Conservation (phyloP, 2,113 vertebrate genomes). For the Corythaixoides concolor region DNA sequence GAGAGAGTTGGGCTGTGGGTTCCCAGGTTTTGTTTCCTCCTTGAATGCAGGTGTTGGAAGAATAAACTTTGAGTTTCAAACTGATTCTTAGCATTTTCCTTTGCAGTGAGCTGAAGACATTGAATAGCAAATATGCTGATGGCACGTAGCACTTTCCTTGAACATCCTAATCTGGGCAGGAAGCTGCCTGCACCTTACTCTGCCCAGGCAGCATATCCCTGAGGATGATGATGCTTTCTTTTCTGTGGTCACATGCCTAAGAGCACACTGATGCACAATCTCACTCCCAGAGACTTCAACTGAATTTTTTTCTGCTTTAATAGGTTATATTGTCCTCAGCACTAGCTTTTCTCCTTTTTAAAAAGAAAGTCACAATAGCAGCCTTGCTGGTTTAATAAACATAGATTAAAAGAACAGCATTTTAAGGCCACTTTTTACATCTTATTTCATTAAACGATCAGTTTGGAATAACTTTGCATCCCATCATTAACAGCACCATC, state of each 20-base stretch:
- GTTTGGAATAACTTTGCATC: background rate
- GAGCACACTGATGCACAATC: background rate
- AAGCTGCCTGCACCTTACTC: fast-evolving
- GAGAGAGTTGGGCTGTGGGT: fast-evolving
- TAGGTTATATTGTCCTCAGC: background rate
- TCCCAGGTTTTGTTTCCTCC: background rate
- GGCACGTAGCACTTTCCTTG: background rate
- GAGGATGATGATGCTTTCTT: background rate
- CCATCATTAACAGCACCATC: constrained; percentile 39
- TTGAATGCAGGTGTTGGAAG: background rate
- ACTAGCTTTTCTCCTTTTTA: background rate
- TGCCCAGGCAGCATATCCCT: fast-evolving
- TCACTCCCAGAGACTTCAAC: background rate
- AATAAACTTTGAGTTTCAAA: background rate
- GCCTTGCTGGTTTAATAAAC: background rate
- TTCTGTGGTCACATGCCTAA: background rate
- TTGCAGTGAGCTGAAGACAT: fast-evolving
- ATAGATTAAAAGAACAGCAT: background rate
- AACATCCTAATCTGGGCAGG: background rate
- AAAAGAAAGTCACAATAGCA: background rate
- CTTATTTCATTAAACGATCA: background rate
- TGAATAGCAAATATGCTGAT: background rate
- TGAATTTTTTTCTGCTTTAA: background rate
- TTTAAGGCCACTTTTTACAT: background rate
- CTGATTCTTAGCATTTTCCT: background rate